Percentiles rank a stretch among this genome's conserved stretches.
Conservation (phyloP, 1,140 invertebrate species). For the Brachionus calyciflorus region DNA sequence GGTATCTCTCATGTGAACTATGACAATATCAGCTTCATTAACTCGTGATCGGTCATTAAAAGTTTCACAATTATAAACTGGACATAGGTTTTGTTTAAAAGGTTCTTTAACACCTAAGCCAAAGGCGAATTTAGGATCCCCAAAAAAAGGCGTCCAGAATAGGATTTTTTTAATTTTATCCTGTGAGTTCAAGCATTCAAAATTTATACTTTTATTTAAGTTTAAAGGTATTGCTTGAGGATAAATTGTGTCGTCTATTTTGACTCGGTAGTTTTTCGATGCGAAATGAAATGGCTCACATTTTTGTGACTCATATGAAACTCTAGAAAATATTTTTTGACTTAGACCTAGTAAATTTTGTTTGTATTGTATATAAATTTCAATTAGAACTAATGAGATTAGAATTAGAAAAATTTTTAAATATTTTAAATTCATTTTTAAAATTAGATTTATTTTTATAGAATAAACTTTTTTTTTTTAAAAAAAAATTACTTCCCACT, state of each 20-base stretch:
- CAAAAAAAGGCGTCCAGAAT: conserved; percentile 8
- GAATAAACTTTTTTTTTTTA: too few relatives aligned
- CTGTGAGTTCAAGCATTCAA: conserved; percentile 8
- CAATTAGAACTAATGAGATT: too few relatives aligned
- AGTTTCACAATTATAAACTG: conserved; percentile 10
- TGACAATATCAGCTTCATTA: background rate
- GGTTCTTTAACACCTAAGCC: background rate
- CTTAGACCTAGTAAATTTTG: too few relatives aligned
- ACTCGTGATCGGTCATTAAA: background rate
- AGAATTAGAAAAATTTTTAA: too few relatives aligned
- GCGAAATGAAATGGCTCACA: background rate
- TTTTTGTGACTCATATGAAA: too few relatives aligned
- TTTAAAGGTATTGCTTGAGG: background rate
- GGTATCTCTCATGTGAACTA: background rate
- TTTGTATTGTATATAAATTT: too few relatives aligned
- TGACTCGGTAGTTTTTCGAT: background rate
- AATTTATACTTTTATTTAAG: conserved; percentile 18
- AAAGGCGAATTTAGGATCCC: background rate
- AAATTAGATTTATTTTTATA: too few relatives aligned
- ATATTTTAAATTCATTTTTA: too few relatives aligned
- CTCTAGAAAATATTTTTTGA: too few relatives aligned
- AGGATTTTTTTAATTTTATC: background rate
- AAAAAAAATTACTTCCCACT: too few relatives aligned
- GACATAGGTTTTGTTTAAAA: conserved; percentile 9
- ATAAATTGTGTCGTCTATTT: background rate